Evolutionary conservation across 2,888 invertebrate genomes (phyloP).

Genomic region (Microplitis deprimator): DNA sequence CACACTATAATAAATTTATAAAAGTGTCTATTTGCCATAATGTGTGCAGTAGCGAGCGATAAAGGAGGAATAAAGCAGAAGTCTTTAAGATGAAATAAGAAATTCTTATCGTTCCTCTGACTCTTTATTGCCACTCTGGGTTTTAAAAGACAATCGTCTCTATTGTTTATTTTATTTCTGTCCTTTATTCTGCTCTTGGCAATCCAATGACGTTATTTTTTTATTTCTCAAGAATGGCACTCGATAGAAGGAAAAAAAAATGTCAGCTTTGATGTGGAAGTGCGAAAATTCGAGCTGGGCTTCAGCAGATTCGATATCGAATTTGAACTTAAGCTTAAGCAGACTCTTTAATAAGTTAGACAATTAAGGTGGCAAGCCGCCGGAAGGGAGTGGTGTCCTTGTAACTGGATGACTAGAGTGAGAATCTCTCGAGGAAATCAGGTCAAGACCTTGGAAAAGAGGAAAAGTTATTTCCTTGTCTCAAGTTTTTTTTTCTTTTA

Average conservation of each 20-base stretch:
- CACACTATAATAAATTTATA: neutral
- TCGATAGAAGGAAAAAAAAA: neutral
- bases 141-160: neutral
- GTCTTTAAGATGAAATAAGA: neutral
- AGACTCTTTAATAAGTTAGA: conserved; percentile 5
- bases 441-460: conserved; percentile 28
- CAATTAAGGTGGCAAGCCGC: conserved; percentile 18
- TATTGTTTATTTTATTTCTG: neutral
- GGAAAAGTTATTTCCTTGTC: conserved; percentile 27
- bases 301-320: neutral
- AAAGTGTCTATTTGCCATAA: neutral
- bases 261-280: neutral
- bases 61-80: neutral
- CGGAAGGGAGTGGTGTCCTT: conserved; percentile 33
- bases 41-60: neutral
- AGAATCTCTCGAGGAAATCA: conserved; percentile 16
- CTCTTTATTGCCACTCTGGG: neutral
- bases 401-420: conserved; percentile 11
- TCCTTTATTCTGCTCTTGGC: neutral
- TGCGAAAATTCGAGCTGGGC: neutral
- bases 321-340: neutral
- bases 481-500: neutral
- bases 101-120: neutral
- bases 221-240: neutral
- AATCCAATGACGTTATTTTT: neutral